Evolutionary conservation across 2,113 vertebrate species (phyloP).

Genomic region (Nannobrachium achirus): DNA sequence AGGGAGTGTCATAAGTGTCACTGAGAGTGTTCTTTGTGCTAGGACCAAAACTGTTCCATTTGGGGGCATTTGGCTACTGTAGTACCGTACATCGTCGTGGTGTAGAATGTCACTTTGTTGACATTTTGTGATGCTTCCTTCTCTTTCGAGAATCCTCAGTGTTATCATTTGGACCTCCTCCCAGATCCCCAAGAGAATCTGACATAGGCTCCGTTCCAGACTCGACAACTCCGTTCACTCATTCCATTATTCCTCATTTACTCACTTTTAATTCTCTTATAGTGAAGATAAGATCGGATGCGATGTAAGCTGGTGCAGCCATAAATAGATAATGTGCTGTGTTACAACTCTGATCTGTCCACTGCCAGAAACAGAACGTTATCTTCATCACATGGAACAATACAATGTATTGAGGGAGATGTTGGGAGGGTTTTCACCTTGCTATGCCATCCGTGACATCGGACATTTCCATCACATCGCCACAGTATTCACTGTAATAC

Average conservation of each 20-base stretch:
- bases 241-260: constrained; percentile 51
- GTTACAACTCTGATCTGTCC: constrained; percentile 32
- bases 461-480: constrained; percentile 46
- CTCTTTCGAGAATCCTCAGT: constrained; percentile 29
- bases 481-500: constrained; percentile 53
- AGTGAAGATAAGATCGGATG: constrained; percentile 52
- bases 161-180: constrained; percentile 45
- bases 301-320: constrained; percentile 60
- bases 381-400: constrained; percentile 43
- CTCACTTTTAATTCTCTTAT: constrained; percentile 17
- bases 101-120: constrained; percentile 58
- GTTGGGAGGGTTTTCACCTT: constrained; percentile 58
- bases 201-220: constrained; percentile 50
- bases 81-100: constrained; percentile 3
- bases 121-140: constrained; percentile 67
- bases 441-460: constrained; percentile 59
- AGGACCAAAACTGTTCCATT: too few relatives aligned
- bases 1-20: constrained; percentile 66
- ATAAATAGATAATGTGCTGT: constrained; percentile 56
- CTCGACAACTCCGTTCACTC: constrained; percentile 21
- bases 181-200: constrained; percentile 47
- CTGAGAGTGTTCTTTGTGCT: constrained; percentile 18
- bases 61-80: too few relatives aligned
- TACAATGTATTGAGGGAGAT: constrained; percentile 37
- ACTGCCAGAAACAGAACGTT: constrained; percentile 41